Base-by-base conservation (phyloP, 2,797 vertebrate species). In the Coendou prehensilis region DNA sequence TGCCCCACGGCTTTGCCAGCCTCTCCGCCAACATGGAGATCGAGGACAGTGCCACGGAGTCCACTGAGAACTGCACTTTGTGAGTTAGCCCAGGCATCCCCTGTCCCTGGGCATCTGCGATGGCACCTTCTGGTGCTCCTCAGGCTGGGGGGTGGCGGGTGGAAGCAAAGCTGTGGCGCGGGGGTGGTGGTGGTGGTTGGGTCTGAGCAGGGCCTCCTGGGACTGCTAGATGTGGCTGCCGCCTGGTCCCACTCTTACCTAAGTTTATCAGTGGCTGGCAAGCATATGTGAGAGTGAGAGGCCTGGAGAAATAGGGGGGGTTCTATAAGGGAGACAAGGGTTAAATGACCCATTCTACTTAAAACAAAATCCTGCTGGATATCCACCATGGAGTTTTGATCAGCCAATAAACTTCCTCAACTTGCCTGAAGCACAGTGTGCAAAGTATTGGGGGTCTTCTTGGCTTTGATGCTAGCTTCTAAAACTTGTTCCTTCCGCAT, bases 1-100 rank as follows among this genome's bases (percentile, higher is more conserved):
- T 99, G 92, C 99, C 99, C 11, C 96, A 98, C 0, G 99, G 99
- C 80, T 99, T 99, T 15, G 98, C 99, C 98, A 99, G 98, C 30
- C 98, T 99, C 0, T 99, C 99, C 2, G 93, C 98, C 96, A 98
- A 98, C 95, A 84, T 98, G 96, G 99, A 99, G 41, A 54, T 97
- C 0, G 98, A 98, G 0, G 98, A 98, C 1, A 41, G 94, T 73
- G 80, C 96, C 15, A 22, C 95, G 0, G 90, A 98, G 33, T 96
- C 96, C 0, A 63, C 92, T 0, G 98, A 97, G 93, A 99, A 99
- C 98, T 99, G 99, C 98, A 99, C 98, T 3, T 98, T 97, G 99
- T 99, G 87, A 99, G 99, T 97, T 14, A 86, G 67, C 56, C 5
- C 1, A 0, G 37, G 9, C 3, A 1, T 6, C 59, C 37, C n/a